Percentiles rank a stretch among this genome's conserved stretches.
phyloP scores from a whole-genome alignment of 37 sponge, comb jelly and placozoan genomes.

The Axinella damicornis region DNA sequence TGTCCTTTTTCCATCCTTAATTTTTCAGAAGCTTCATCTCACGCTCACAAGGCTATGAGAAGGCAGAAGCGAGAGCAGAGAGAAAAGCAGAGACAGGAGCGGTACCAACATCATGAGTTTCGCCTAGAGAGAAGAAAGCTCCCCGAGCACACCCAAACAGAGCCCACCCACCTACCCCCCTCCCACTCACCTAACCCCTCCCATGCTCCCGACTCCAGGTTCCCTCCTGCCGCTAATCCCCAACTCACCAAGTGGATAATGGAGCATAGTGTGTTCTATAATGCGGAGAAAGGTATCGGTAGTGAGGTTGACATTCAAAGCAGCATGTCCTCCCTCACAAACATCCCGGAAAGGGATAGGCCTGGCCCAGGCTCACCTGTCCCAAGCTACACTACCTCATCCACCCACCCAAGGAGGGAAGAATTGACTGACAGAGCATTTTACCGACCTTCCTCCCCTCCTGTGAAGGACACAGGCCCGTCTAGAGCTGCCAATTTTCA shows the following conservation, averaged over 20 bases:
- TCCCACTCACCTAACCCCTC: not conserved
- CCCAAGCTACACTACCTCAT: not conserved
- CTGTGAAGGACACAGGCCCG: conserved; percentile 7
- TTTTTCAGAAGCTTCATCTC: conserved; percentile 25
- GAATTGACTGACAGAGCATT: not conserved
- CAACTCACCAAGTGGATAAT: conserved; percentile 63
- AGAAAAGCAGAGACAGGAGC: conserved; percentile 16
- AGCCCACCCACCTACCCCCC: not conserved
- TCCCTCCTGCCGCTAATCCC: conserved; percentile 29
- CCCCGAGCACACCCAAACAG: not conserved
- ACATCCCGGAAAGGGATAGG: conserved; percentile 45
- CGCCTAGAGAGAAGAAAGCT: conserved; percentile 18
- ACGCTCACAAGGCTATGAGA: conserved; percentile 48
- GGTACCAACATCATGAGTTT: conserved; percentile 9
- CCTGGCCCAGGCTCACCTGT: not conserved
- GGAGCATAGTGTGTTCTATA: conserved; percentile 38
- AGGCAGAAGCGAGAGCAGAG: conserved; percentile 46
- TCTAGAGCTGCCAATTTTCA: not conserved
- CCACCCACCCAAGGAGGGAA: not conserved
- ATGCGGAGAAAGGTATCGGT: conserved; percentile 1
- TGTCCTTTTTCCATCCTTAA: too few species aligned
- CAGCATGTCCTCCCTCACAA: conserved; percentile 23
- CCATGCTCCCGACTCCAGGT: not conserved
- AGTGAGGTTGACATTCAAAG: conserved; percentile 15
- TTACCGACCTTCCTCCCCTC: conserved; percentile 8